A percentile compares a stretch with the other conserved stretches of the same genome.
phyloP scores from a whole-genome alignment of 1,140 invertebrate genomes.

The Drosophila serrata region DNA sequence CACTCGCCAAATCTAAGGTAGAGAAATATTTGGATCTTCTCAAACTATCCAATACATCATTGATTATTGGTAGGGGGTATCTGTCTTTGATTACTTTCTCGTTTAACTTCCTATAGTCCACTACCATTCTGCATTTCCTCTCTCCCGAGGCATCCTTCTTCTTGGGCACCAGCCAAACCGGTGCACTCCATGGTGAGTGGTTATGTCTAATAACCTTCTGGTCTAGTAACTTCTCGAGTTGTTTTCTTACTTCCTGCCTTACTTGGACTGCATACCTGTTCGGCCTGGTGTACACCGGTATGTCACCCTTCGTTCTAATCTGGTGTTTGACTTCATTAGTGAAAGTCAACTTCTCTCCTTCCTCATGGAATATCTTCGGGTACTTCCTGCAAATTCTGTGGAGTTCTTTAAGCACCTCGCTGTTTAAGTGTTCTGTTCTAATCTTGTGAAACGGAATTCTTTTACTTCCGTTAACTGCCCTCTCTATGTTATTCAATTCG shows the following conservation, averaged over 20 bases:
- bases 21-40: no score
- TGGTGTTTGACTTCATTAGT: neutral
- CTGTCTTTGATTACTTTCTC: neutral
- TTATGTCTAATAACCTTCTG: neutral
- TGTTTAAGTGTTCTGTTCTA: no score
- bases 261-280: neutral
- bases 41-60: no score
- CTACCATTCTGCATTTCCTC: neutral
- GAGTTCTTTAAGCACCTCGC: neutral
- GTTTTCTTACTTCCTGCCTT: neutral
- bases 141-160: neutral
- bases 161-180: neutral
- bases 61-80: no score
- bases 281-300: neutral
- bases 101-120: neutral
- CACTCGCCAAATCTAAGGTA: no score
- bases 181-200: neutral
- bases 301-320: neutral
- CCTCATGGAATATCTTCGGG: no score
- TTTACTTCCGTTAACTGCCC: no score
- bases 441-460: no score
- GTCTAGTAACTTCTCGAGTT: neutral
- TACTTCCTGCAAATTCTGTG: neutral
- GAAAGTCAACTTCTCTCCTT: neutral
- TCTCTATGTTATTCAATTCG: no score